Base-by-base conservation (phyloP, 2,888 invertebrate genomes). In the Cheilosia grossa region DNA sequence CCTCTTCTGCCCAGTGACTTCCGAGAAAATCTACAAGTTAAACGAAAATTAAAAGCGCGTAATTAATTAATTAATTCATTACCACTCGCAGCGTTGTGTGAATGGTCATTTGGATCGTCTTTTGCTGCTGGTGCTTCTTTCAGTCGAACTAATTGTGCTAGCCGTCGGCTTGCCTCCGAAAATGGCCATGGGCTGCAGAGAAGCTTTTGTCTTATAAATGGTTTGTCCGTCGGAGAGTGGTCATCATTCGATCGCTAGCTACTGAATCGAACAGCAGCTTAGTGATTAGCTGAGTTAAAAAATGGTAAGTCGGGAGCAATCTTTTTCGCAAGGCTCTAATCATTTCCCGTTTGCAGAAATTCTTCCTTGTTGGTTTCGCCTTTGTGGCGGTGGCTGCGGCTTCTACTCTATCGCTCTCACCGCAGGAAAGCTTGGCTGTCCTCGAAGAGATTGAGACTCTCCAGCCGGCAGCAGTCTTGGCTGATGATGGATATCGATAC, bases 191-290 rank as follows among this genome's bases (percentile, higher is more conserved):
- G 51, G 56, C 44, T 54, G 54, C 75, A 15, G 58, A 33, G 54
- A 53, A 59, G 44, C 21, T 49, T 54, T 30, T 37, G 47, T 47
- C 66, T 58, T 85, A 85, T 85, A 85, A 85, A 85, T 81, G 72
- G 85, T 75, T 85, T 80, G 66, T 17, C 49, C 56, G 51, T 54
- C 37, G 58, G 33, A 27, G 72, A 63, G 19, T 67, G 33, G 49
- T 63, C 67, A 85, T 81, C 85, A 85, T 81, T 85, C 85, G 81
- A 72, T 81, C 72, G 70, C 37, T 67, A 33, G 75, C 81, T 66
- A 72, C 75, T 75, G 67, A 24, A 6, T 4, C 33, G 40, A 72
- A 40, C 58, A 61, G 72, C 59, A 61, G 59, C 59, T 66, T 61
- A 47, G 42, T 33, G 40, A 40, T 47, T 51, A 56, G 59, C 44